Evolutionary conservation across 2,113 vertebrate species (phyloP).

Genomic region (Hippocampus comes): DNA sequence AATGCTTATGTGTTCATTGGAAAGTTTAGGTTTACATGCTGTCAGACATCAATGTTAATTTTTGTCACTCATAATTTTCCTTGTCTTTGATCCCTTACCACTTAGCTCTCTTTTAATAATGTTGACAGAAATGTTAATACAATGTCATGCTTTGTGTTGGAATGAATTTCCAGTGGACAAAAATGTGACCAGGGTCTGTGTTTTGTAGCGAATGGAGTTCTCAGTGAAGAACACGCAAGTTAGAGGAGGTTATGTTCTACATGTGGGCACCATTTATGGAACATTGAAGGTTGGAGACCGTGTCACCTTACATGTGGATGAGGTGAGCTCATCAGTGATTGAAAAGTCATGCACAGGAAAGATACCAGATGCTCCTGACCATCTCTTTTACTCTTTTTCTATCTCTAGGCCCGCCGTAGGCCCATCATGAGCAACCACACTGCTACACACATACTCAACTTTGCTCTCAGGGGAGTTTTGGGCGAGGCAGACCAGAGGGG

Average conservation of each 20-base stretch:
- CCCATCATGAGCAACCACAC: conserved; percentile 98
- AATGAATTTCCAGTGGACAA: background rate
- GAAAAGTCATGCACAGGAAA: background rate
- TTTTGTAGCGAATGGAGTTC: conserved; percentile 88
- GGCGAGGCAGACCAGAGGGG: conserved; percentile 95
- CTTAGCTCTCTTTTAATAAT: no score
- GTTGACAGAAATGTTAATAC: background rate
- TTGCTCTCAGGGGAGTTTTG: conserved; percentile 84
- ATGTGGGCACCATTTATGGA: conserved; percentile 88
- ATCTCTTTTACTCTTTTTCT: background rate
- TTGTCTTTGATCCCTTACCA: no score
- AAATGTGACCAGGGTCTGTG: background rate
- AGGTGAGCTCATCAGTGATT: conserved; percentile 72
- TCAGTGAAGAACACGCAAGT: conserved; percentile 94
- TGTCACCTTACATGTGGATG: conserved; percentile 83
- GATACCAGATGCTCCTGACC: background rate
- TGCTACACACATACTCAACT: conserved; percentile 94
- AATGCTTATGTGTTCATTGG: background rate
- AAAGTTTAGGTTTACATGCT: background rate
- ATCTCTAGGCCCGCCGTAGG: conserved; percentile 79
- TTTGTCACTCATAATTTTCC: background rate
- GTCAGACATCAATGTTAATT: background rate
- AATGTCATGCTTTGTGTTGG: background rate
- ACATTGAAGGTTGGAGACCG: conserved; percentile 84
- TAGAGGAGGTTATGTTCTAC: conserved; percentile 89